Conservation (phyloP, 2,113 vertebrate species). For the Pterophyllum scalare region DNA sequence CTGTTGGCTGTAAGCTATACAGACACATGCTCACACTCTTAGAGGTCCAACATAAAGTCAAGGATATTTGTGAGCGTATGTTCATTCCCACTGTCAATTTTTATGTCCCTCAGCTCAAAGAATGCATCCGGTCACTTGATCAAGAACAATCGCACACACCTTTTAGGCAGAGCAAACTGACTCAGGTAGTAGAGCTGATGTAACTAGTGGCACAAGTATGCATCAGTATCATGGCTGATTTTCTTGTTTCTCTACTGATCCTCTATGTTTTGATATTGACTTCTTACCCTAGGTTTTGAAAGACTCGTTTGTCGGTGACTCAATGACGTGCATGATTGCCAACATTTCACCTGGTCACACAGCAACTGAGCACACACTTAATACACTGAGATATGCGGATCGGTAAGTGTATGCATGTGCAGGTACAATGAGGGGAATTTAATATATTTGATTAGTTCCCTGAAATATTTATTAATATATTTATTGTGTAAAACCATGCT, state of each 20-base stretch:
- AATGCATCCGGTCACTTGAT: slow-evolving; percentile 92
- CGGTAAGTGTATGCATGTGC: slow-evolving; percentile 78
- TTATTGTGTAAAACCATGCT: neutral
- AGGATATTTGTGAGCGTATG: neutral
- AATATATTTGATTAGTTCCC: neutral
- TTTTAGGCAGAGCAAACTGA: slow-evolving; percentile 94
- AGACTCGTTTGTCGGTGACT: slow-evolving; percentile 93
- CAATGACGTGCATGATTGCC: slow-evolving; percentile 95
- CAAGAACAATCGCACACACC: slow-evolving; percentile 89
- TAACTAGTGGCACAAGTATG: neutral
- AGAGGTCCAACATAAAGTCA: neutral
- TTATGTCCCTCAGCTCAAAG: slow-evolving; percentile 85
- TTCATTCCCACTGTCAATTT: neutral
- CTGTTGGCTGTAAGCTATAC: slow-evolving; percentile 87
- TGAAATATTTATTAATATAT: neutral
- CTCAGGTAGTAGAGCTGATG: slow-evolving; percentile 79
- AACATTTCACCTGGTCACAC: slow-evolving; percentile 89
- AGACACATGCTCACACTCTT: neutral
- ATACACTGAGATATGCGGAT: slow-evolving; percentile 93
- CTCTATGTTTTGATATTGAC: neutral
- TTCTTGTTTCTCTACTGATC: neutral
- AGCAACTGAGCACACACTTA: slow-evolving; percentile 91
- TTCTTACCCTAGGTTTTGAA: slow-evolving; percentile 85
- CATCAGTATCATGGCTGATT: neutral
- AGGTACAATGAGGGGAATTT: neutral